These are phyloP conservation scores for Platycercus adscitus DNA, from an alignment of 2,113 vertebrate species.

Conservation along the genomic window DNA sequence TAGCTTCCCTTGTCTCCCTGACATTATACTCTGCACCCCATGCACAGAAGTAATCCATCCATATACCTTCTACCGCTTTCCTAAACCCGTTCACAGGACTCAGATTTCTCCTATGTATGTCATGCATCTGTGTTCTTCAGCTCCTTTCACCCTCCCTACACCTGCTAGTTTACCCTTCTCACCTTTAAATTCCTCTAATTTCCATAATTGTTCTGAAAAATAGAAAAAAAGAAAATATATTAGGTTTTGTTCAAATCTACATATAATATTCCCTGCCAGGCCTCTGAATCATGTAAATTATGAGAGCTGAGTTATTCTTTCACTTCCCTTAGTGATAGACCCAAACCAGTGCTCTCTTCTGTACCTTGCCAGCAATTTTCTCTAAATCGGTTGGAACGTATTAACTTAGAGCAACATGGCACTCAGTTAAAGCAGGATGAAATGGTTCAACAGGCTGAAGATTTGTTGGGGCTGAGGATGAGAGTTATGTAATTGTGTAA, in stretches of 20 bases:
- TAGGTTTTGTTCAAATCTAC: neutral
- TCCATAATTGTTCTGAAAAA: neutral
- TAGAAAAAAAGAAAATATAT: too few species aligned
- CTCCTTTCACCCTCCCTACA: neutral
- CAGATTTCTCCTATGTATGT: neutral
- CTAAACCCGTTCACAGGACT: neutral
- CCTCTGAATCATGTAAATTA: neutral
- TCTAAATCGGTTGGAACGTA: neutral
- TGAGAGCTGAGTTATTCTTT: neutral
- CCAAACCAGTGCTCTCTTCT: neutral
- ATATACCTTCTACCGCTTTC: neutral
- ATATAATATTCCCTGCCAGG: neutral
- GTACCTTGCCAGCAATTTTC: conserved; percentile 9
- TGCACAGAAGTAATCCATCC: neutral
- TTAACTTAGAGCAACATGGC: neutral
- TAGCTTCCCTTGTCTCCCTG: neutral
- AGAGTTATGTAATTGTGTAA: neutral
- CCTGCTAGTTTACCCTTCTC: neutral
- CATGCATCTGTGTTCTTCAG: neutral
- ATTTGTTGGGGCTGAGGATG: neutral
- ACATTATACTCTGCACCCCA: neutral
- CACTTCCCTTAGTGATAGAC: neutral
- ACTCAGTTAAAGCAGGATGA: neutral
- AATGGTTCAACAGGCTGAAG: neutral
- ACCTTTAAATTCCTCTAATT: neutral